Evolutionary conservation across 2,888 invertebrate species (phyloP).

Genomic region (Drosophila koepferae): DNA sequence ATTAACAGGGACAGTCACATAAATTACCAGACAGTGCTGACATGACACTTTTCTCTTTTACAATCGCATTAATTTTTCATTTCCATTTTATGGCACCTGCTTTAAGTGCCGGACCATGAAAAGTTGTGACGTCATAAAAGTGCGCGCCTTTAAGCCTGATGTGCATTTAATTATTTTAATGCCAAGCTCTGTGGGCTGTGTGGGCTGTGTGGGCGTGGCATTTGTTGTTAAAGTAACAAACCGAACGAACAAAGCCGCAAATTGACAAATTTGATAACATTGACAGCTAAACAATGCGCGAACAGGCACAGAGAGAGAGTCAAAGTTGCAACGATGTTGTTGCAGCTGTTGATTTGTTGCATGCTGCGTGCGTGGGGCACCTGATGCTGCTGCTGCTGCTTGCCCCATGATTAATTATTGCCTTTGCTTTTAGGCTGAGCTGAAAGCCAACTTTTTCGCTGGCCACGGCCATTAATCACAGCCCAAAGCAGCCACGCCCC

Average conservation of each 20-base stretch:
- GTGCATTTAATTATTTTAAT: conserved; percentile 73
- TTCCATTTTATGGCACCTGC: conserved; percentile 62
- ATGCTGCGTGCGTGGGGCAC: conserved; percentile 35
- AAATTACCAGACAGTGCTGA: conserved; percentile 60
- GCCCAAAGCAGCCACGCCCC: conserved; percentile 1
- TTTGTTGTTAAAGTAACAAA: conserved; percentile 8
- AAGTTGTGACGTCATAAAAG: conserved; percentile 67
- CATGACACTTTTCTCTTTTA: conserved; percentile 68
- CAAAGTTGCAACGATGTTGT: neutral
- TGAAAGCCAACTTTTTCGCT: conserved; percentile 62
- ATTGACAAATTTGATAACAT: conserved; percentile 24
- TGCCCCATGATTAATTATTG: conserved; percentile 66
- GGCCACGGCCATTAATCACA: conserved; percentile 72
- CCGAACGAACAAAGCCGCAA: conserved; percentile 30
- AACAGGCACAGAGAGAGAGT: neutral
- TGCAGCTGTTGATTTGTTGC: conserved; percentile 26
- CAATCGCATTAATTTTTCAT: conserved; percentile 80
- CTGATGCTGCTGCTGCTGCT: conserved; percentile 24
- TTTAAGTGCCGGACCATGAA: conserved; percentile 64
- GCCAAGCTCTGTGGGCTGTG: conserved; percentile 23
- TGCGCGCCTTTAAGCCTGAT: conserved; percentile 33
- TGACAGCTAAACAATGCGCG: conserved; percentile 22
- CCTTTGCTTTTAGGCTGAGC: conserved; percentile 34
- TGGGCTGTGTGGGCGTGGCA: conserved; percentile 14
- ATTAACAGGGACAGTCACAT: conserved; percentile 35